phyloP scores from a whole-genome alignment of 1,140 invertebrate species.

The Papilio dardanus region DNA sequence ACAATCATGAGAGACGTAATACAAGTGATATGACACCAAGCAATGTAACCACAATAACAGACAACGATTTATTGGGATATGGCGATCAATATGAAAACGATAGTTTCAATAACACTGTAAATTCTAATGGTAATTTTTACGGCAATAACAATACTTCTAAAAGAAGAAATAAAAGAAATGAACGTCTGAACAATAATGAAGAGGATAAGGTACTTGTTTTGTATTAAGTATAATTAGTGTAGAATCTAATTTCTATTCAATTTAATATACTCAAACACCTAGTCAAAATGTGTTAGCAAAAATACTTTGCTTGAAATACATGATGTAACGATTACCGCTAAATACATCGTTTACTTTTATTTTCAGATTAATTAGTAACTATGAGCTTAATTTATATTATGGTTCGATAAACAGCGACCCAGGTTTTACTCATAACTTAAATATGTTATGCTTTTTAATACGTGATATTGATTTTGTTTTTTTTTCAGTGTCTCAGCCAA shows the following conservation, averaged over 20 bases:
- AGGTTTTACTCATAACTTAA: too few species aligned
- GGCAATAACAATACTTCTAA: conserved; percentile 40
- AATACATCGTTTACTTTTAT: too few species aligned
- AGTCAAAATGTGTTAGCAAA: neutral
- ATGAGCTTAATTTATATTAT: too few species aligned
- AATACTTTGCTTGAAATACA: neutral
- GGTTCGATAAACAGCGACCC: too few species aligned
- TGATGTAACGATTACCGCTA: too few species aligned
- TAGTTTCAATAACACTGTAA: conserved; percentile 38
- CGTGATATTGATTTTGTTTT: neutral
- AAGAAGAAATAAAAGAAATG: conserved; percentile 56
- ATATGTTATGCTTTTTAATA: too few species aligned
- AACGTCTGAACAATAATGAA: conserved; percentile 54
- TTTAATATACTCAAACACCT: neutral
- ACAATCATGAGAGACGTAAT: conserved; percentile 62
- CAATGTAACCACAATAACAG: conserved; percentile 54
- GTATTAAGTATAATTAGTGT: too few species aligned
- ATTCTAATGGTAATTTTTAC: conserved; percentile 16
- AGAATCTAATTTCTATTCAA: too few species aligned
- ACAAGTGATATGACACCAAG: conserved; percentile 51
- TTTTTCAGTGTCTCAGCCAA: conserved; percentile 74
- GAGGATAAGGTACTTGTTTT: conserved; percentile 56
- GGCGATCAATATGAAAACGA: conserved; percentile 31
- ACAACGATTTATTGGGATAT: conserved; percentile 51
- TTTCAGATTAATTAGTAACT: too few species aligned